Base-by-base conservation (phyloP, 1,140 invertebrate species). In the Heliothis subflexa region DNA sequence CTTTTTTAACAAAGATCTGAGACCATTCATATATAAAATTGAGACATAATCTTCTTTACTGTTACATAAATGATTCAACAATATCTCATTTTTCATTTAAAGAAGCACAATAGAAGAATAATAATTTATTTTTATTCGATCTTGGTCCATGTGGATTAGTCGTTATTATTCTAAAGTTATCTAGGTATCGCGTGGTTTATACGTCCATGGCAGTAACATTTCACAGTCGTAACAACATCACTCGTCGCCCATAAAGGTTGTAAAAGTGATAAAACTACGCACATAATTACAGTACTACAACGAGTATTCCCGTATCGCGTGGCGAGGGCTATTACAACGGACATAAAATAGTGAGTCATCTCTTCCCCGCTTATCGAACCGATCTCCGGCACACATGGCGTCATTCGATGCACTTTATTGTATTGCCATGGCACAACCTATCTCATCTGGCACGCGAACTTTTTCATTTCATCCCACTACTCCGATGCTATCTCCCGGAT, bases 301-400 rank as follows among this genome's bases (percentile, higher is more conserved):
- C 70, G 61, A 45, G 62, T 66, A 66, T 66, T 61, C 50, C 73
- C 66, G 59, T 40, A 79, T 85, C 62, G 79, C 83, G 79, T 85
- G 83, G 79, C 47, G 25, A 68, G 62, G 62, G 49, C 61, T 72
- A 81, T 78, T 80, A 81, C 59, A 33, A 21, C 55, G 55, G 50
- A 76, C 57, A 81, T 79, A 77, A 81, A 77, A 71, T 59, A 71
- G 78, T 84, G 83, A 81, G 59, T 78, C 79, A 78, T 84, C 78
- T 72, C 73, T 33, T 75, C 62, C 76, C 66, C 66, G 33, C 62
- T 83, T 75, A 78, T 81, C 78, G 74, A 52, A 68, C 49, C 62
- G 71, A 75, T 72, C 77, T 57, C 40, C 28, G 18, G 59, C 78
- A 50, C 82, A 83, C 74, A 83, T 83, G 82, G 80, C 73, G 77